Evolutionary conservation across 2,888 invertebrate genomes (phyloP), one percentile per base, ranked within the genome.

Genomic region (Aspidiotus rigidus): DNA sequence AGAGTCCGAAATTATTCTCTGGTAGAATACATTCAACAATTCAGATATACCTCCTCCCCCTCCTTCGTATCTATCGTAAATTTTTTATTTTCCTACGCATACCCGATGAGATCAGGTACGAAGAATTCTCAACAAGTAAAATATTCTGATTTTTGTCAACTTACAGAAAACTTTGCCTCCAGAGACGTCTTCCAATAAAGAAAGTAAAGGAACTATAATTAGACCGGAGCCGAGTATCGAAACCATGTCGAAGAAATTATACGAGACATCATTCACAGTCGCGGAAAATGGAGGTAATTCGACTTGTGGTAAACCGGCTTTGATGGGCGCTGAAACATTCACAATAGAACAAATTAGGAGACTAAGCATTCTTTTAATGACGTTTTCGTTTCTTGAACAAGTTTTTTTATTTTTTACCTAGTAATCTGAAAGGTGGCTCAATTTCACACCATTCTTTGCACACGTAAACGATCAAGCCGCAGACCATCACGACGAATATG

Each of bases 401-500:
- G 5, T 28, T 3, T 28, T 5, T 7, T n/a, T 7, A 63, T 42
- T 40, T 9, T 69, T 75, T 73, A 84, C 86, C 85, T 41, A 87
- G 87, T 15, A 88, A 80, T 59, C 82, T 80, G 74, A 88, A 87
- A 0, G 87, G 87, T 72, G 82, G 79, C 13, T 77, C 77, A 7
- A 11, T 40, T 16, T 59, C 40, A 44, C 82, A 79, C 75, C 83
- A 80, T 7, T 67, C 54, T 56, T 80, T 78, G 76, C 86, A 84
- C 74, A 83, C 79, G 78, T 85, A 87, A 0, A 86, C 86, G 64
- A 87, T 79, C 7, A 83, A 80, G 0, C 85, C 85, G 76, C 86
- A 86, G 16, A 85, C 78, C 28, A 89, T 81, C 70, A 90, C 89
- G 40, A 89, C 85, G 56, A 88, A 80, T 73, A 90, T 89, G 79